These are phyloP conservation scores for Argentina silus DNA, from an alignment of 2,797 vertebrate species.

Conservation along the genomic window DNA sequence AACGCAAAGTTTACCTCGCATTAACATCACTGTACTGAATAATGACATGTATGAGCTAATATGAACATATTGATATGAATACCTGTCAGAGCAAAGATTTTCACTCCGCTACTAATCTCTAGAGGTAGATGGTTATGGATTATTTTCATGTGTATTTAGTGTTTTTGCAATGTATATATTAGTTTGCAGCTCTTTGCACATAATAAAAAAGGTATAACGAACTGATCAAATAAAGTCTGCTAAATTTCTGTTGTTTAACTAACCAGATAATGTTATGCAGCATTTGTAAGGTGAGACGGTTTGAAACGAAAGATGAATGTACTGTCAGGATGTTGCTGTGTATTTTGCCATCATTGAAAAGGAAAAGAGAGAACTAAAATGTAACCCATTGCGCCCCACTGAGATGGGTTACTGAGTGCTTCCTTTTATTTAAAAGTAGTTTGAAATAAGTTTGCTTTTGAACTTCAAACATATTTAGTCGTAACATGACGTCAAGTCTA, in stretches of 20 bases:
- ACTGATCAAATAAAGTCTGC: constrained; percentile 72
- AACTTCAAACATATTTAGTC: constrained; percentile 58
- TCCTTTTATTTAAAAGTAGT: constrained; percentile 68
- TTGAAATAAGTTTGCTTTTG: constrained; percentile 67
- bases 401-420: constrained; percentile 72
- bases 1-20: constrained; percentile 43
- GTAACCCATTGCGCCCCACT: constrained; percentile 54
- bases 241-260: constrained; percentile 71
- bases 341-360: constrained; percentile 45
- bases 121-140: constrained; percentile 76
- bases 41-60: constrained; percentile 22
- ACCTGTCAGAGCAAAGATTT: constrained; percentile 85
- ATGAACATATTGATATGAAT: constrained; percentile 35
- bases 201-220: constrained; percentile 78
- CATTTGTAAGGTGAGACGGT: constrained; percentile 59
- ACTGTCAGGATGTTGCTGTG: constrained; percentile 58
- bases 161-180: constrained; percentile 87
- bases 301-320: constrained; percentile 76
- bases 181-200: constrained; percentile 92
- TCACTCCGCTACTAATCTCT: constrained; percentile 77
- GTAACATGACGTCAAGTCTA: constrained; percentile 51
- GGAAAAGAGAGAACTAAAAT: constrained; percentile 48
- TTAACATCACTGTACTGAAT: constrained; percentile 26
- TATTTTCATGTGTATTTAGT: constrained; percentile 73
- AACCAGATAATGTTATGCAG: constrained; percentile 68